A percentile compares a stretch with the other conserved stretches of the same genome.
Conservation (phyloP, 2,888 invertebrate species). For the Gastrophysa polygoni region DNA sequence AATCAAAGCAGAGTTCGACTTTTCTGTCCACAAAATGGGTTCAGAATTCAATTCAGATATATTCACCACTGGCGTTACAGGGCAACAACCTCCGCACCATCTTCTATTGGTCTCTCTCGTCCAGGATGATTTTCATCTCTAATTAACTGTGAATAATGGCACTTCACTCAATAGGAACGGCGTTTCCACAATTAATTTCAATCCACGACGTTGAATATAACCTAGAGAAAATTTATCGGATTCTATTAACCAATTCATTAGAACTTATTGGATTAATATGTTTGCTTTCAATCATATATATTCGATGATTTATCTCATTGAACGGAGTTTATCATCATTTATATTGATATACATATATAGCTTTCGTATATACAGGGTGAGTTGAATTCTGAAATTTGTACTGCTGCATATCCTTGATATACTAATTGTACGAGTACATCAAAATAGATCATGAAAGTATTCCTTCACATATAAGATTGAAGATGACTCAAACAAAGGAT, state of each 20-base stretch:
- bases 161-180: slow-evolving; percentile 26
- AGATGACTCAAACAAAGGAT: too few species aligned
- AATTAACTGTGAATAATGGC: slow-evolving; percentile 46
- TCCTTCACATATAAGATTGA: too few species aligned
- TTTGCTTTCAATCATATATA: slow-evolving; percentile 9
- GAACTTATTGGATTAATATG: slow-evolving; percentile 32
- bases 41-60: too few species aligned
- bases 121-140: slow-evolving; percentile 44
- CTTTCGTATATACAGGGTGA: too few species aligned
- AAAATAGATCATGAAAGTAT: too few species aligned
- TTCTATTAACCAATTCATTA: slow-evolving; percentile 35
- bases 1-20: too few species aligned
- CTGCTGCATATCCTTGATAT: too few species aligned
- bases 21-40: too few species aligned
- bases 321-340: neutral
- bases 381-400: too few species aligned
- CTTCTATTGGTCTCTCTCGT: slow-evolving; percentile 24
- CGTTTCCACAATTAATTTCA: slow-evolving; percentile 36
- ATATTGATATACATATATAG: neutral
- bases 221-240: slow-evolving; percentile 35
- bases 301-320: neutral
- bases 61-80: slow-evolving; percentile 16
- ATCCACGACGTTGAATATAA: slow-evolving; percentile 27
- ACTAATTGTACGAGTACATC: too few species aligned
- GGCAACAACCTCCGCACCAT: neutral